phyloP scores from a whole-genome alignment of 2,113 vertebrate genomes.

The Cyphomyrus plagiostoma region DNA sequence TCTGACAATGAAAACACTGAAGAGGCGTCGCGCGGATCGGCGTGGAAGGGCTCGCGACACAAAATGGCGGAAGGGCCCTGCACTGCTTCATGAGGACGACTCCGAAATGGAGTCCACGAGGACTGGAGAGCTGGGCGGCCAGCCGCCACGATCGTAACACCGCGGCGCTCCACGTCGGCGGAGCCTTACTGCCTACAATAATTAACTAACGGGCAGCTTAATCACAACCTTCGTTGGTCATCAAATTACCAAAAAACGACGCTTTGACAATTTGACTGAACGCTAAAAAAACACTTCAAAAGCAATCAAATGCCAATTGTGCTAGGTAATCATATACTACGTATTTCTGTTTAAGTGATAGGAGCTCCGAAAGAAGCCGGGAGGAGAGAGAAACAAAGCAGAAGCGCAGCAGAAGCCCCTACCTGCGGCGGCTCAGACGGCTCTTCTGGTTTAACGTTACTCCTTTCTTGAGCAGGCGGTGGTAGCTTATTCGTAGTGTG shows the following conservation, averaged over 20 bases:
- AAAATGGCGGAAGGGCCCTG: slow-evolving; percentile 16
- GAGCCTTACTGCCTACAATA: background rate
- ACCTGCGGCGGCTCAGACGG: slow-evolving; percentile 8
- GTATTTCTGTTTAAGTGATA: background rate
- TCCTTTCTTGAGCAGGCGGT: background rate
- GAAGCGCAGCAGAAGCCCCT: background rate
- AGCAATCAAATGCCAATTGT: background rate
- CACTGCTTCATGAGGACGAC: background rate
- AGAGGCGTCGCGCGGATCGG: background rate
- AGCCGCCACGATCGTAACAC: background rate
- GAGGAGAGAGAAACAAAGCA: background rate
- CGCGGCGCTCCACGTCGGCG: too few species aligned
- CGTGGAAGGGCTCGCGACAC: background rate
- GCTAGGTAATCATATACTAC: background rate
- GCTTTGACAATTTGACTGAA: background rate
- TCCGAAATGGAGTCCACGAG: slow-evolving; percentile 15
- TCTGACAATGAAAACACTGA: background rate
- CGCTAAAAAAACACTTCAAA: background rate
- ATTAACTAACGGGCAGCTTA: background rate
- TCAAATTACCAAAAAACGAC: background rate
- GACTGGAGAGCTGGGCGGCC: background rate
- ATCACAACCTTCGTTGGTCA: background rate
- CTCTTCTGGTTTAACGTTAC: background rate
- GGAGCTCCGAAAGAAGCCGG: background rate
- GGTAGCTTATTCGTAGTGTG: background rate